These are phyloP conservation scores for Linnaemya vulpina DNA, from an alignment of 2,888 invertebrate species.

Conservation along the genomic window DNA sequence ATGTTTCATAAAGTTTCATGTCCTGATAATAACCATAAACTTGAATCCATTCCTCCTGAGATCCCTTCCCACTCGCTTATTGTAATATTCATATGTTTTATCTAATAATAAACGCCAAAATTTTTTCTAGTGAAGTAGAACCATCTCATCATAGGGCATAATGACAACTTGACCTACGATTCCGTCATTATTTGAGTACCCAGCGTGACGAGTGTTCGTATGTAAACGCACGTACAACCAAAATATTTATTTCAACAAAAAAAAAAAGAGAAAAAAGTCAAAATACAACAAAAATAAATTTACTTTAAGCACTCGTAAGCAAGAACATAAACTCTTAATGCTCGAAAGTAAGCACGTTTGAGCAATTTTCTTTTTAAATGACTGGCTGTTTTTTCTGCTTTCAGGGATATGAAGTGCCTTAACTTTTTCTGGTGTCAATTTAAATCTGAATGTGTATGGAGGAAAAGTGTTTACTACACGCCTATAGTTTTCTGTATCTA, in stretches of 20 bases:
- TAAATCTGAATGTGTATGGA: background rate
- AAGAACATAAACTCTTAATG: slow-evolving; percentile 47
- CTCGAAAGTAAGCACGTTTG: slow-evolving; percentile 49
- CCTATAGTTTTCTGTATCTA: background rate
- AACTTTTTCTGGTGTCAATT: slow-evolving; percentile 9
- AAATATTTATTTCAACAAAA: background rate
- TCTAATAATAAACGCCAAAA: background rate
- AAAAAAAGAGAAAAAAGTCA: no score
- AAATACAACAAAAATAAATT: background rate
- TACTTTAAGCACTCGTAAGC: background rate
- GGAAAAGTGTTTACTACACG: background rate
- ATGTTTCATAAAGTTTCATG: no score
- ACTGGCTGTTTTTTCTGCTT: slow-evolving; percentile 22
- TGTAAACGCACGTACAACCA: background rate
- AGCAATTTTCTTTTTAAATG: slow-evolving; percentile 54
- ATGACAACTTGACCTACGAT: background rate
- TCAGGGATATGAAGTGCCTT: background rate
- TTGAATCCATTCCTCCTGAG: no score
- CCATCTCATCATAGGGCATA: background rate
- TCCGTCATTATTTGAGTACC: background rate
- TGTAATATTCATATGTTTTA: no score
- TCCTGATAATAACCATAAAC: no score
- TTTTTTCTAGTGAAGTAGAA: background rate
- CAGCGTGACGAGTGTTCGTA: background rate
- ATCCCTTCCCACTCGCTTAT: no score